Base-by-base conservation (phyloP, 2,797 vertebrate genomes). In the Lepus oiostolus region DNA sequence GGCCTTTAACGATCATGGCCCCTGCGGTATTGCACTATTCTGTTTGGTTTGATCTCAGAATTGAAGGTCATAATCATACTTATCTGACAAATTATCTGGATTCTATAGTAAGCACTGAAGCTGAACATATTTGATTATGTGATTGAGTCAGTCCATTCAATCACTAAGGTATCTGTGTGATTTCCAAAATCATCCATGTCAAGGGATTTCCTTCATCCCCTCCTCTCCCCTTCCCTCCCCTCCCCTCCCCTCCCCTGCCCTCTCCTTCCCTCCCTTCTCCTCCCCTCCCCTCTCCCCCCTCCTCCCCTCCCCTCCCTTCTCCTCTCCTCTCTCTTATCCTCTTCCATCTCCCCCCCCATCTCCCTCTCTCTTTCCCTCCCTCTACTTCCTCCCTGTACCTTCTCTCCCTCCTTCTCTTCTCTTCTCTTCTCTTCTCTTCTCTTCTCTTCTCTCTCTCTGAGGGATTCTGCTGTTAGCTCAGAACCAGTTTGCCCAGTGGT, bases 401-500 rank as follows among this genome's bases (percentile, higher is more conserved):
- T 1, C 89, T 42, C 2, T 14, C 81, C 38, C 38, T 42, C 38
- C 38, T 42, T 42, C 38, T 42, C 38, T 7, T 86, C 80, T 88
- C 77, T 21, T 1, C 71, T 72, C 19, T 11, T 22, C 42, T 19
- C 13, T 24, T 17, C 19, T 11, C 19, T 28, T 22, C 7, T 63
- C 17, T 38, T 24, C 12, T 42, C 3, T 0, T 42, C 3, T 0
- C 1, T 30, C 4, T 10, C 17, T 32, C 26, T 28, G 7, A 89
- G 82, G 58, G 88, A 91, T 96, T 96, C 71, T 88, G 16, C 77
- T 96, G 94, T 96, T 93, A 96, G 93, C 63, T 91, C 96, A 97
- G 83, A 96, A 97, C 84, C 93, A n/a, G 28, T 71, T 89, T 17
- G n/a, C 91, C 93, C 88, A 97, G 93, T 97, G 97, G 95, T 95